These are phyloP conservation scores for Malacoctenus gilli DNA, from an alignment of 2,797 vertebrate genomes.

Conservation along the genomic window DNA sequence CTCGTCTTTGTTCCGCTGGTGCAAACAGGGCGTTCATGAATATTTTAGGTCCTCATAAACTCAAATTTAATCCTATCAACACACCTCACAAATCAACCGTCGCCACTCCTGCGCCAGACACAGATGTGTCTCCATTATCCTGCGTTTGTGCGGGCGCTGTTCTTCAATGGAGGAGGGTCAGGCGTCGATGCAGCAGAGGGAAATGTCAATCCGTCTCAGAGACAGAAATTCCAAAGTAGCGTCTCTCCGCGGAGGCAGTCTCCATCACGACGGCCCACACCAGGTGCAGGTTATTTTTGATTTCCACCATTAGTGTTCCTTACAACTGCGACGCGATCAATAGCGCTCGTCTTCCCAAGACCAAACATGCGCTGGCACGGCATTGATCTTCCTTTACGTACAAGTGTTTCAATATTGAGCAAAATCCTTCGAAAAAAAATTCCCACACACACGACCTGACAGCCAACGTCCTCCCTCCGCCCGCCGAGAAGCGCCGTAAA, in stretches of 20 bases:
- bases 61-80: conserved; percentile 1
- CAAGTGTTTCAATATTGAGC: neutral
- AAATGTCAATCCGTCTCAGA: conserved; percentile 31
- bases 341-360: neutral
- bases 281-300: conserved; percentile 1
- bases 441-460: neutral
- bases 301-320: conserved; percentile 5
- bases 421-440: neutral
- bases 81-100: neutral
- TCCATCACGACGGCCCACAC: conserved; percentile 1
- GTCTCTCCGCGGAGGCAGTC: conserved; percentile 6
- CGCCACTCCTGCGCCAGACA: conserved; percentile 5
- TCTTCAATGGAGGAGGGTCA: neutral
- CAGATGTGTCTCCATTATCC: neutral
- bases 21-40: neutral
- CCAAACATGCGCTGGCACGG: neutral
- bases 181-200: conserved; percentile 3
- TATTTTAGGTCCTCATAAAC: conserved; percentile 6
- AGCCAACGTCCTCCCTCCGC: conserved; percentile 12
- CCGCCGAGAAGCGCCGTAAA: conserved; percentile 27
- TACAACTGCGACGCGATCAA: neutral
- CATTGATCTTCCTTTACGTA: neutral
- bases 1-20: neutral
- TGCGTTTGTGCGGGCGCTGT: conserved; percentile 9
- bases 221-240: conserved; percentile 12